phyloP scores from a whole-genome alignment of 2,113 vertebrate species.

The Chamaetylas fuelleborni region DNA sequence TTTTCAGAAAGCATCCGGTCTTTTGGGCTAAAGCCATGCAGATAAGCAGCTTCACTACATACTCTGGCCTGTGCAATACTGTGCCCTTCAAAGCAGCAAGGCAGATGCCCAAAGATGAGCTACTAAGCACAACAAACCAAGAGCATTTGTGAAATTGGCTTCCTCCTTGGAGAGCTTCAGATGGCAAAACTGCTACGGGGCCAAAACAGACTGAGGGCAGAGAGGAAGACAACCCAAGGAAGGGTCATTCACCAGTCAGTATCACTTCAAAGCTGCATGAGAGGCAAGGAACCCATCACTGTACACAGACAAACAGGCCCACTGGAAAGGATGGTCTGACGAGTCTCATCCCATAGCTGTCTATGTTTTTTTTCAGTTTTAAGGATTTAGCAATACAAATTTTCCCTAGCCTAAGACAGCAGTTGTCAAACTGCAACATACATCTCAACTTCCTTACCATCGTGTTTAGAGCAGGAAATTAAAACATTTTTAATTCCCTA shows the following conservation, averaged over 20 bases:
- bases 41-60: neutral
- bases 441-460: neutral
- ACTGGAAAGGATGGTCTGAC: fast-evolving
- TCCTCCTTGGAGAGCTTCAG: neutral
- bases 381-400: neutral
- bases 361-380: too few relatives aligned
- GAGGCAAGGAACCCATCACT: fast-evolving
- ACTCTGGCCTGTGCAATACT: neutral
- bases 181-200: neutral
- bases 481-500: neutral
- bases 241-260: neutral
- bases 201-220: neutral
- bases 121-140: neutral
- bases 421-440: neutral
- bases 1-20: neutral
- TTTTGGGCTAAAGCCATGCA: neutral
- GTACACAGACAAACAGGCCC: neutral
- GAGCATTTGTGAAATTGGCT: neutral
- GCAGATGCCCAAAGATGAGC: neutral
- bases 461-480: neutral
- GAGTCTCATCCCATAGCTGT: fast-evolving
- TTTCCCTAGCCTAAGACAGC: neutral
- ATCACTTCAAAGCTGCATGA: neutral
- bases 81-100: neutral
- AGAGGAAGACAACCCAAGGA: neutral